A percentile compares a stretch with the other conserved stretches of the same genome.
Conservation (phyloP, 2,113 vertebrate genomes). For the Gobius niger region DNA sequence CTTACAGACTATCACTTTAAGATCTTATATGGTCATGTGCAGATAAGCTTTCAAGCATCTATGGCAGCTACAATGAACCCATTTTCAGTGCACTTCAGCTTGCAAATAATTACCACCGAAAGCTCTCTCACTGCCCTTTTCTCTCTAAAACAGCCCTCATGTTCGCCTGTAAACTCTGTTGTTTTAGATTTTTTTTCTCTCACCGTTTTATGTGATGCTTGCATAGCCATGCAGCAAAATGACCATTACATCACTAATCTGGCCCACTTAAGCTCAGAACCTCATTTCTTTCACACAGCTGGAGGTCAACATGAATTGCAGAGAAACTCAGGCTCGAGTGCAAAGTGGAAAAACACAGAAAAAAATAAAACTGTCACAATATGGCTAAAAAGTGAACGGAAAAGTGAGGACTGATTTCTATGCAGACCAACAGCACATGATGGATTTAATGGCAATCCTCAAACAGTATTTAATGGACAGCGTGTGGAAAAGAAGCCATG, state of each 20-base stretch:
- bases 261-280: background rate
- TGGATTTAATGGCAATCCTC: constrained; percentile 14
- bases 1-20: no score
- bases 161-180: background rate
- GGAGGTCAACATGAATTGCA: background rate
- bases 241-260: background rate
- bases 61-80: no score
- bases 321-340: background rate
- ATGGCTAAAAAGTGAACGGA: no score
- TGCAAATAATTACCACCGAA: constrained; percentile 40
- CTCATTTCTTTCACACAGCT: background rate
- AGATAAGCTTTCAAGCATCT: no score
- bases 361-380: no score
- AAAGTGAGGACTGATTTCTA: background rate
- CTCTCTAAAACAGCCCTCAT: constrained; percentile 24
- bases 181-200: background rate
- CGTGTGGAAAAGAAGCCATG: constrained; percentile 44
- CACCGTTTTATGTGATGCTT: background rate
- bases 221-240: constrained; percentile 5
- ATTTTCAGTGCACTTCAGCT: no score
- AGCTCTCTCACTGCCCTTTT: constrained; percentile 45
- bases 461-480: constrained; percentile 27
- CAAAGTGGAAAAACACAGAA: no score
- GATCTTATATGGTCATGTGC: no score
- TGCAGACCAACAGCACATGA: constrained; percentile 7